Base-by-base conservation (phyloP, 2,888 invertebrate genomes). In the Phragmatobia fuliginosa region DNA sequence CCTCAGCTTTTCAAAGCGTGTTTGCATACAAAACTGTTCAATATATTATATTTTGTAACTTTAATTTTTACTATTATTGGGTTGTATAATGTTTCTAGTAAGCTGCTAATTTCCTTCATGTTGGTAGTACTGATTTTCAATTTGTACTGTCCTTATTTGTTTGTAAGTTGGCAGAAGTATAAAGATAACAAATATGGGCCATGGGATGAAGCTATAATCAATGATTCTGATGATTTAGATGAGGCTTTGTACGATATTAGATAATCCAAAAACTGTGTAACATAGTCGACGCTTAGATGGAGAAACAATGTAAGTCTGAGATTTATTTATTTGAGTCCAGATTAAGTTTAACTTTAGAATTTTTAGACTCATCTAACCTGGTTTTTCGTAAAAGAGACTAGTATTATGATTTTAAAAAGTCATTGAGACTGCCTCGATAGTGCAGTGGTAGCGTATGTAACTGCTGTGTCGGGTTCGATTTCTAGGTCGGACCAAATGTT, bases 181-280 rank as follows among this genome's bases (percentile, higher is more conserved):
- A 98, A 98, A 87, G 97, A 97, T 84, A 99, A 99, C 90, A 99
- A 99, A 75, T 97, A 99, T 91, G 99, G 99, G 0, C 99, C 99
- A 0, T 99, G 99, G 99, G 99, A 99, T 90, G 99, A 99, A 88
- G 99, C 99, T 18, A 94, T 98, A 81, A 97, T 97, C 76, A 96
- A 96, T 84, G 96, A 96, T 62, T 94, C 95, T 0, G 96, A 96
- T 84, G 95, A 95, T 86, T 88, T 96, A 8, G 93, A 94, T 21
- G 94, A 94, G 18, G 89, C 87, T 79, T 83, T 90, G 69, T 49
- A 75, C 67, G 74, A 78, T 78, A 74, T 74, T 67, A 68, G 68
- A 63, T 65, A 31, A 62, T 28, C 49, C 28, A 28, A 52, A 52
- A 16, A 56, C 56, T 28, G 25, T 25, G 7, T 28, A 56, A 11